These are phyloP conservation scores for Orius laevigatus DNA, from an alignment of 1,140 invertebrate species.

Conservation along the genomic window DNA sequence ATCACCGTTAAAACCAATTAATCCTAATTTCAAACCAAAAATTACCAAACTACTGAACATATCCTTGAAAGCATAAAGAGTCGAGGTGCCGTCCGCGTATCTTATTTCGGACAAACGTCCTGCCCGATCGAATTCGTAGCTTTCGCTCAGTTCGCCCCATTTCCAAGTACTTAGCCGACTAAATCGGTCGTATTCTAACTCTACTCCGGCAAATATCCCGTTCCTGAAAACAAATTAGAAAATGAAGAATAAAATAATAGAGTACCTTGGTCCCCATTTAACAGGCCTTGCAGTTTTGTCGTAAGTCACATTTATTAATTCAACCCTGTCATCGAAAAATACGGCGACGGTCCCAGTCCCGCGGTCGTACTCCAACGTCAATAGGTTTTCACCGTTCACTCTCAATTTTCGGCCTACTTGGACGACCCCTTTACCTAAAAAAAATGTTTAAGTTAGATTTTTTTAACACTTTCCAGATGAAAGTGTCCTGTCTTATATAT, in stretches of 20 bases:
- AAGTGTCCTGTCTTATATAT: no score
- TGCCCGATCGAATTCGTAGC: slow-evolving; percentile 71
- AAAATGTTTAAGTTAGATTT: slow-evolving; percentile 23
- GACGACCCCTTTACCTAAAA: slow-evolving; percentile 40
- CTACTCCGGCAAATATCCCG: slow-evolving; percentile 69
- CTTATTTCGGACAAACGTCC: slow-evolving; percentile 73
- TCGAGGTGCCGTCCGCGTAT: slow-evolving; percentile 70
- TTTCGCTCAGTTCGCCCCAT: slow-evolving; percentile 78
- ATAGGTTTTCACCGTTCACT: slow-evolving; percentile 78
- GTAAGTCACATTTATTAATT: slow-evolving; percentile 81
- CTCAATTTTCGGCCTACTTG: slow-evolving; percentile 70
- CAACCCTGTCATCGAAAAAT: slow-evolving; percentile 73
- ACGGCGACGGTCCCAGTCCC: slow-evolving; percentile 76
- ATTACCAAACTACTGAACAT: slow-evolving; percentile 62
- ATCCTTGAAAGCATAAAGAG: slow-evolving; percentile 76
- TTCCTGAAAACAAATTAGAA: slow-evolving; percentile 27
- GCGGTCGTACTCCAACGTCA: slow-evolving; percentile 84
- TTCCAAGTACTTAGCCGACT: slow-evolving; percentile 79
- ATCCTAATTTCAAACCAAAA: no score
- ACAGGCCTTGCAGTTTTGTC: slow-evolving; percentile 77
- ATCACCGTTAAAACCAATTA: no score
- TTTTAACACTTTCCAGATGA: no score
- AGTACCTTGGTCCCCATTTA: slow-evolving; percentile 61
- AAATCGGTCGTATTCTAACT: slow-evolving; percentile 82
- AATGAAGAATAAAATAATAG: background rate